Conservation (phyloP, 1,140 invertebrate genomes). For the Phenacoccus solenopsis region DNA sequence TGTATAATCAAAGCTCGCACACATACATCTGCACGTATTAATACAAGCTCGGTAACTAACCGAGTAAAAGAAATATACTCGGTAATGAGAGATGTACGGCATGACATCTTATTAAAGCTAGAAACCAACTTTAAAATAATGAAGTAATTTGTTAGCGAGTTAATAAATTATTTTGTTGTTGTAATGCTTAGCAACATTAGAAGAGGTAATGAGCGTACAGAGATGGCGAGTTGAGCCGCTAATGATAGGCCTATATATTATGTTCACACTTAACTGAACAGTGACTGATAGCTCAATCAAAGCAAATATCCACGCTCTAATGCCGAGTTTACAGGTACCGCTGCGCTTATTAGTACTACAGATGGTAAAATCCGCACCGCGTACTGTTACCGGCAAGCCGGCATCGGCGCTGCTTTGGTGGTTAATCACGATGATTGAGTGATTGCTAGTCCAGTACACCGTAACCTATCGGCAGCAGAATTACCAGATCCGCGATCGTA, state of each 20-base stretch:
- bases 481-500: not conserved
- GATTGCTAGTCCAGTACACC: not conserved
- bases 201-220: conserved; percentile 11
- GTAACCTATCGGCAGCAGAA: not conserved
- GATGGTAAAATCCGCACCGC: not conserved
- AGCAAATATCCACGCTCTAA: conserved; percentile 3
- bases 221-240: conserved; percentile 12
- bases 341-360: not conserved
- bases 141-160: conserved; percentile 12
- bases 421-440: conserved; percentile 10
- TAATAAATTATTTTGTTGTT: conserved; percentile 16
- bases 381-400: no score
- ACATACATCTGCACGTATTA: not conserved
- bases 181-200: conserved; percentile 12
- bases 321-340: not conserved
- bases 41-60: not conserved
- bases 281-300: conserved; percentile 17
- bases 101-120: conserved; percentile 13
- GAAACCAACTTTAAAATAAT: conserved; percentile 18
- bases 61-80: not conserved
- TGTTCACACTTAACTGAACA: conserved; percentile 17
- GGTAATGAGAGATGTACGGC: conserved; percentile 9
- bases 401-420: conserved; percentile 1
- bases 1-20: not conserved
- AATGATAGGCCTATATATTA: conserved; percentile 18